Evolutionary conservation across 2,113 vertebrate species (phyloP).

Genomic region (Grammomys dolichurus): DNA sequence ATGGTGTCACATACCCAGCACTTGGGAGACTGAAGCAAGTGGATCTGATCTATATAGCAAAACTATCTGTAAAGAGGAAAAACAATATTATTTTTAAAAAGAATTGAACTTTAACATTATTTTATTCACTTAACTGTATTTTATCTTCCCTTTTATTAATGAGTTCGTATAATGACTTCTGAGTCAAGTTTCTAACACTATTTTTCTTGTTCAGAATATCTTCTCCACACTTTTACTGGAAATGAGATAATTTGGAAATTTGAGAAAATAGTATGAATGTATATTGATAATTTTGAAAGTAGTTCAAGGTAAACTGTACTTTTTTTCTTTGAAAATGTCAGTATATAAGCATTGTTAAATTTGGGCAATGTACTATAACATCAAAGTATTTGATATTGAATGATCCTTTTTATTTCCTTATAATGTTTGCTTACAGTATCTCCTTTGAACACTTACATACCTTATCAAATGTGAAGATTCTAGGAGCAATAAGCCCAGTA

Average conservation of each 20-base stretch:
- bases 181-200: slow-evolving; percentile 10
- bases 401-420: slow-evolving; percentile 78
- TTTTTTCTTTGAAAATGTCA: slow-evolving; percentile 72
- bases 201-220: slow-evolving; percentile 45
- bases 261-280: slow-evolving; percentile 64
- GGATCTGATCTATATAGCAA: background rate
- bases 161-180: slow-evolving; percentile 49
- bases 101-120: slow-evolving; percentile 46
- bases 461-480: slow-evolving; percentile 79
- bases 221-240: background rate
- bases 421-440: slow-evolving; percentile 77
- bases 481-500: slow-evolving; percentile 73
- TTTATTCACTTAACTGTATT: slow-evolving; percentile 49
- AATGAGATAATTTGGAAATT: slow-evolving; percentile 54
- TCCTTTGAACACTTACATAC: slow-evolving; percentile 70
- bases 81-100: background rate
- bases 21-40: background rate
- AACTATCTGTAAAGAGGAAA: background rate
- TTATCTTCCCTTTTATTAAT: slow-evolving; percentile 38
- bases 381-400: slow-evolving; percentile 78
- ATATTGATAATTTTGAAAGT: slow-evolving; percentile 79
- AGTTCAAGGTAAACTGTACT: slow-evolving; percentile 77
- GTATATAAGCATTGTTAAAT: slow-evolving; percentile 72
- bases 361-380: slow-evolving; percentile 77
- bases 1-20: background rate